phyloP scores from a whole-genome alignment of 2,888 invertebrate genomes.

The Eupsilia transversa region DNA sequence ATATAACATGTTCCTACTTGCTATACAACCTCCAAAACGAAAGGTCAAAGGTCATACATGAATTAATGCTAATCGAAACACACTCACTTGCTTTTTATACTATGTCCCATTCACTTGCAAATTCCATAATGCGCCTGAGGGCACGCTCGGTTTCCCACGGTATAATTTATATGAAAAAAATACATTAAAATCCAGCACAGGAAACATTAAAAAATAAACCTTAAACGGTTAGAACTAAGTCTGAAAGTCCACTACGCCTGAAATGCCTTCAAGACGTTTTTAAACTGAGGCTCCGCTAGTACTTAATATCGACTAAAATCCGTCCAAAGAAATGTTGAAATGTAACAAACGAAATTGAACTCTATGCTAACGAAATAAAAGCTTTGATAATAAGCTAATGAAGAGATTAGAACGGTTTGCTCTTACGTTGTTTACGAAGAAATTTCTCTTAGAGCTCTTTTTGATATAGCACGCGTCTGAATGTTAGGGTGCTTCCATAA shows the following conservation, averaged over 20 bases:
- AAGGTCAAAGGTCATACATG: conserved; percentile 59
- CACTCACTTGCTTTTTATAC: conserved; percentile 72
- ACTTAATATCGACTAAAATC: conserved; percentile 71
- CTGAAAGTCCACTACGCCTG: conserved; percentile 10
- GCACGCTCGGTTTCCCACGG: conserved; percentile 91
- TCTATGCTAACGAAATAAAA: conserved; percentile 67
- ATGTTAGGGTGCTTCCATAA: conserved; percentile 53
- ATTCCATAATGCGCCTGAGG: conserved; percentile 91
- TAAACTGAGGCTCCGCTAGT: conserved; percentile 56
- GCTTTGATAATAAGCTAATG: conserved; percentile 71
- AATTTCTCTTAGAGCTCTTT: conserved; percentile 75
- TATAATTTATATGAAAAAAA: conserved; percentile 74
- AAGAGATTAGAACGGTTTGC: conserved; percentile 78
- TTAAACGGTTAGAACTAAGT: background rate
- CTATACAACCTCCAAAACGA: conserved; percentile 41
- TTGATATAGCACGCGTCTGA: conserved; percentile 78
- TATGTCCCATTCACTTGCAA: conserved; percentile 81
- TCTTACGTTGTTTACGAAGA: conserved; percentile 75
- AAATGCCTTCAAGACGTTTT: conserved; percentile 36
- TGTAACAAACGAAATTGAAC: conserved; percentile 67
- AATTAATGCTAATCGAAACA: conserved; percentile 76
- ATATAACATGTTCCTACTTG: conserved; percentile 41
- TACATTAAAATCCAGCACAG: conserved; percentile 46
- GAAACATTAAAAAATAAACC: conserved; percentile 13
- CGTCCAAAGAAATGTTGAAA: conserved; percentile 72